Percentiles rank a stretch among this genome's conserved stretches.
These are phyloP conservation scores for Oscarella lobularis DNA, from an alignment of 37 sponge, comb jelly and placozoan species.

Conservation along the genomic window DNA sequence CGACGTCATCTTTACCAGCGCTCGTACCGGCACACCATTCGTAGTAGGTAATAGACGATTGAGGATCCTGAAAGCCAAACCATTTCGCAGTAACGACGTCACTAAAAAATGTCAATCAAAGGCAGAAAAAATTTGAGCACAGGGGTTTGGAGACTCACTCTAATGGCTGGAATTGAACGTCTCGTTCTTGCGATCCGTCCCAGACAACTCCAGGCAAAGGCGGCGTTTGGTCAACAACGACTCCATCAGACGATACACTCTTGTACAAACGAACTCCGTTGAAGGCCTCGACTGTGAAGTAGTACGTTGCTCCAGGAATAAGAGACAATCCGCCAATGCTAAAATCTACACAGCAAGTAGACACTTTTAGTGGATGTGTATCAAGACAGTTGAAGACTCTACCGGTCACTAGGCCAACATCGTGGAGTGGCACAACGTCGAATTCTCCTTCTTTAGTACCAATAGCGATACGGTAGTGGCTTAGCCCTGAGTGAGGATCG, in stretches of 20 bases:
- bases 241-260: not conserved
- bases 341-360: too few species aligned
- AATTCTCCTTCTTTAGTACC: not conserved
- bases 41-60: not conserved
- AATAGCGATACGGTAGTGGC: not conserved
- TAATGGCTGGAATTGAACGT: not conserved
- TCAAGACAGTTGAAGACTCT: too few species aligned
- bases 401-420: not conserved
- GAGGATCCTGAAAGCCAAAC: not conserved
- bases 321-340: too few species aligned
- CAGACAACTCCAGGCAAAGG: slow-evolving; percentile 27
- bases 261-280: not conserved
- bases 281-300: not conserved
- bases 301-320: not conserved
- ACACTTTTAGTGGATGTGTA: too few species aligned
- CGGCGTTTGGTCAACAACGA: slow-evolving; percentile 39
- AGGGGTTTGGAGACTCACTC: not conserved
- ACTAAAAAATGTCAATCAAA: not conserved
- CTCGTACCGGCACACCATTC: not conserved
- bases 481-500: not conserved
- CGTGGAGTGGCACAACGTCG: not conserved
- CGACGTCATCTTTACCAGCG: not conserved
- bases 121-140: not conserved
- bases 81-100: not conserved
- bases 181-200: slow-evolving; percentile 31